phyloP scores from a whole-genome alignment of 1,140 invertebrate genomes.

The Metopolophium dirhodum region DNA sequence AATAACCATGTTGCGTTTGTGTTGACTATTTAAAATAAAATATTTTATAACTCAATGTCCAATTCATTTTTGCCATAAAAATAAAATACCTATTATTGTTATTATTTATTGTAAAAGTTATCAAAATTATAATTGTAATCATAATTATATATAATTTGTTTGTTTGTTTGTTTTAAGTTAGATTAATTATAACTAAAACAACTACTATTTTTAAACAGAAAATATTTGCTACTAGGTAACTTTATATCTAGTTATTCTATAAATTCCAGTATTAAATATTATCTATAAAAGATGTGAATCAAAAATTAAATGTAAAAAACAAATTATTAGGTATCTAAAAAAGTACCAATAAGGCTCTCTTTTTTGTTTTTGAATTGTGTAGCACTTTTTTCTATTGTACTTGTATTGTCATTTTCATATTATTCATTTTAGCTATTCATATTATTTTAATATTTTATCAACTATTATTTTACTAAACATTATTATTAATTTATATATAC shows the following conservation, averaged over 20 bases:
- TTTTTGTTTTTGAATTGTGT: neutral
- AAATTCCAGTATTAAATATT: conserved; percentile 1
- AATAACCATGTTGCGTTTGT: neutral
- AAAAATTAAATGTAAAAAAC: conserved; percentile 8
- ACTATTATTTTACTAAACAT: neutral
- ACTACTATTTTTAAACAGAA: neutral
- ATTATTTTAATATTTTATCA: neutral
- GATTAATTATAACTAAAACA: neutral
- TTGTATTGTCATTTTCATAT: neutral
- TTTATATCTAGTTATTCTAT: neutral
- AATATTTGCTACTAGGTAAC: neutral
- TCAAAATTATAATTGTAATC: neutral
- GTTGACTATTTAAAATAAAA: neutral
- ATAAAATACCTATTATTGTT: neutral
- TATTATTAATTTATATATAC: neutral
- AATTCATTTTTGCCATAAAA: neutral
- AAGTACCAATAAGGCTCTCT: neutral
- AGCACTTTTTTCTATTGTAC: neutral
- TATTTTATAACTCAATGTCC: neutral
- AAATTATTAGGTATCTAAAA: neutral
- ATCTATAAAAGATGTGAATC: neutral
- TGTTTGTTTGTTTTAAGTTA: neutral
- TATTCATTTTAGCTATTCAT: neutral
- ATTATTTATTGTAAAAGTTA: neutral
- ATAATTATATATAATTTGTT: neutral